Percentiles rank a stretch among this genome's conserved stretches.
phyloP scores from a whole-genome alignment of 2,113 vertebrate genomes.

The Heterocephalus glaber region DNA sequence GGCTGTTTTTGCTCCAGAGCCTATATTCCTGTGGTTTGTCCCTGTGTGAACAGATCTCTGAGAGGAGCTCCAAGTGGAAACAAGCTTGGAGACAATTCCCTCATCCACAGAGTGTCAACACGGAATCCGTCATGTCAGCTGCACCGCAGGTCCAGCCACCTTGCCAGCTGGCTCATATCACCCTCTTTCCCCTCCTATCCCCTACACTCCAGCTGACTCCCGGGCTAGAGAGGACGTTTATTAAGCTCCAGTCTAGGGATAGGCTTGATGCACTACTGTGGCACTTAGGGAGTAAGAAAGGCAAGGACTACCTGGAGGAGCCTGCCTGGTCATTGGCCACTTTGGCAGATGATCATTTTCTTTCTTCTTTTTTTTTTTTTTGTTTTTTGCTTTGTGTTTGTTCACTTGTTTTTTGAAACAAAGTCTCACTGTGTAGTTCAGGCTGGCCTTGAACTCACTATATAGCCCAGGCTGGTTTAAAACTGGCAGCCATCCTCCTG shows the following conservation, averaged over 20 bases:
- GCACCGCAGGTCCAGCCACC: neutral
- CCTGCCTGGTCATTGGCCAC: accelerated
- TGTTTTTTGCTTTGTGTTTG: neutral
- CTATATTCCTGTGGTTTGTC: neutral
- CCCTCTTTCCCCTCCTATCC: neutral
- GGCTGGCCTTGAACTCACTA: neutral
- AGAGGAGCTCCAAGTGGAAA: neutral
- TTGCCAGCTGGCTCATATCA: neutral
- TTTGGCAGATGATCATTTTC: neutral
- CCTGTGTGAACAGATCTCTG: neutral
- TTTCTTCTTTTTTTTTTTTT: neutral
- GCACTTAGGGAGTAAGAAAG: neutral
- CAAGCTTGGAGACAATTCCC: neutral
- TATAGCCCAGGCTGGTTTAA: neutral
- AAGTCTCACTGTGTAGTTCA: neutral
- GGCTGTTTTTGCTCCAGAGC: neutral
- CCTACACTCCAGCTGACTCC: neutral
- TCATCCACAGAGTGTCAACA: neutral
- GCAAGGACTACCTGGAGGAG: neutral
- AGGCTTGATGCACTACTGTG: accelerated
- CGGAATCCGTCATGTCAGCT: neutral
- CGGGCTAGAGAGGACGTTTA: neutral
- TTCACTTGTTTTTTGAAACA: neutral
- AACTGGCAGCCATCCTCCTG: neutral
- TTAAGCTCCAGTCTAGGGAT: neutral